phyloP scores from a whole-genome alignment of 2,797 vertebrate genomes.

The Margarornis squamiger region DNA sequence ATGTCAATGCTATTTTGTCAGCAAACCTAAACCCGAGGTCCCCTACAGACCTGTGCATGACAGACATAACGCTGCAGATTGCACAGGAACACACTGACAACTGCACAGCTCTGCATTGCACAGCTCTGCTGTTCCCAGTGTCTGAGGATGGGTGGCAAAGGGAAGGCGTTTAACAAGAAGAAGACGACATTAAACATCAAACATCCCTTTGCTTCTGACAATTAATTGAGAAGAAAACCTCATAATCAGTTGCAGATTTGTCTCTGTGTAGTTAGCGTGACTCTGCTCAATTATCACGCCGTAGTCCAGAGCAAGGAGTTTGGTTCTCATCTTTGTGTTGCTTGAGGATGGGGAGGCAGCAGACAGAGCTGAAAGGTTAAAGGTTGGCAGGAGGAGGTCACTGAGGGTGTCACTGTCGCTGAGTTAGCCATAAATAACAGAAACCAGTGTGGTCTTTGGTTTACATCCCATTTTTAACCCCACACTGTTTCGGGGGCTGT shows the following conservation, averaged over 20 bases:
- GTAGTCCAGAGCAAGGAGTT: not conserved
- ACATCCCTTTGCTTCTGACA: conserved; percentile 60
- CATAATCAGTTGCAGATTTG: conserved; percentile 54
- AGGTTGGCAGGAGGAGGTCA: not conserved
- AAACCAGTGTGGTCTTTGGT: not conserved
- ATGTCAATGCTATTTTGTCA: not conserved
- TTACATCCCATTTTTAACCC: not conserved
- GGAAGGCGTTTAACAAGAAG: conserved; percentile 39
- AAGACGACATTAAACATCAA: conserved; percentile 54
- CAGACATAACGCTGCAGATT: not conserved
- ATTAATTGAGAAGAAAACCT: conserved; percentile 66
- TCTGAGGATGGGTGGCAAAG: conserved; percentile 14
- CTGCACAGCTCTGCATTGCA: not conserved
- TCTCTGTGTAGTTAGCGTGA: conserved; percentile 20
- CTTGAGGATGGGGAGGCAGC: not conserved
- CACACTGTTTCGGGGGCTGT: fast-evolving
- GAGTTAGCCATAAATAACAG: not conserved
- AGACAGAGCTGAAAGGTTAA: conserved; percentile 27
- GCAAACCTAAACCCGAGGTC: not conserved
- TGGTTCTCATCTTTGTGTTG: conserved; percentile 16
- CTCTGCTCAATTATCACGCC: not conserved
- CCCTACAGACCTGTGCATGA: not conserved
- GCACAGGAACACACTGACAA: not conserved
- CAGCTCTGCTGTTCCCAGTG: not conserved
- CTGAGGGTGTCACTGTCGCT: not conserved